Percentiles rank a stretch among this genome's conserved stretches.
Evolutionary conservation across 2,888 invertebrate genomes (phyloP).

Genomic region (Biston stratarius): DNA sequence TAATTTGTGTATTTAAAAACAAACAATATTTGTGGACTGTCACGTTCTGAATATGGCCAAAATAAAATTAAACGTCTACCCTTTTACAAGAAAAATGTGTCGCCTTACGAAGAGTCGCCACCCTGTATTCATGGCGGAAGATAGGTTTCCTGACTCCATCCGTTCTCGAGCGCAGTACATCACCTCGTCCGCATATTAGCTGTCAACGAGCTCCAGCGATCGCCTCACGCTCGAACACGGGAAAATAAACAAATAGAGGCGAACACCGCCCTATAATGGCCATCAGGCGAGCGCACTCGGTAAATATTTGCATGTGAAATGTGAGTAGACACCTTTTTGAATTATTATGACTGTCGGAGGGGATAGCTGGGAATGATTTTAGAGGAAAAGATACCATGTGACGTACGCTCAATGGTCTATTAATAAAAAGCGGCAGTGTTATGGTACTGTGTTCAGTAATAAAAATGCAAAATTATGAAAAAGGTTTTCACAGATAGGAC

Average conservation of each 20-base stretch:
- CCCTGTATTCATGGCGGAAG: slow-evolving; percentile 38
- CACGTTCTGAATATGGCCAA: background rate
- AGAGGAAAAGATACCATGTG: background rate
- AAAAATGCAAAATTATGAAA: background rate
- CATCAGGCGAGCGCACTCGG: slow-evolving; percentile 57
- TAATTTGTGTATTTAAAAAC: background rate
- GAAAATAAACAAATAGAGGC: slow-evolving; percentile 65
- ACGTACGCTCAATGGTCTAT: background rate
- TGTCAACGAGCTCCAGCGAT: slow-evolving; percentile 69
- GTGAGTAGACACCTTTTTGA: slow-evolving; percentile 43
- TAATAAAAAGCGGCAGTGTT: background rate
- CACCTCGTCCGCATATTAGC: slow-evolving; percentile 70
- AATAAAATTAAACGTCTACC: slow-evolving; percentile 13
- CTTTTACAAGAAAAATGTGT: slow-evolving; percentile 25
- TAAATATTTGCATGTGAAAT: slow-evolving; percentile 62
- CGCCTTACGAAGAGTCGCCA: slow-evolving; percentile 22
- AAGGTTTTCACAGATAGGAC: background rate
- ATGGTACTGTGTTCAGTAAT: background rate
- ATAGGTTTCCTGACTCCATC: slow-evolving; percentile 50
- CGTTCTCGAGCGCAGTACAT: slow-evolving; percentile 57
- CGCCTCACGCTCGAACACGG: slow-evolving; percentile 56
- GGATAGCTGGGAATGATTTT: slow-evolving; percentile 11
- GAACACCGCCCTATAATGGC: slow-evolving; percentile 64
- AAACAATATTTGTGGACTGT: background rate
- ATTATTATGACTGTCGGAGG: slow-evolving; percentile 34